These are phyloP conservation scores for Heliconius ethilla DNA, from an alignment of 2,888 invertebrate genomes.

Conservation along the genomic window DNA sequence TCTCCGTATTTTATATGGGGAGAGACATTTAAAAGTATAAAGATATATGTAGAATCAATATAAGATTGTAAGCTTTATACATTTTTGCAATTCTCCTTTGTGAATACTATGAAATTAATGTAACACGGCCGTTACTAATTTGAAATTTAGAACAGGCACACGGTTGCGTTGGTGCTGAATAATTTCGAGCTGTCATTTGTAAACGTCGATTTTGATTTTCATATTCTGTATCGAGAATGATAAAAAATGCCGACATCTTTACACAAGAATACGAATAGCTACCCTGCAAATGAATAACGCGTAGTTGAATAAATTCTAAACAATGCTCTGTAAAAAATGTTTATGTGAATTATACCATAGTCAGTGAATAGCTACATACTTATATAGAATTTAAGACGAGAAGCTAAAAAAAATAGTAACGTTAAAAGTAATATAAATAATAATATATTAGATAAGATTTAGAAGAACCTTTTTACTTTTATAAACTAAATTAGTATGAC, in stretches of 20 bases:
- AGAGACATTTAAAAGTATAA: background rate
- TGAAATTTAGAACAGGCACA: slow-evolving; percentile 70
- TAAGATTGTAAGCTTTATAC: slow-evolving; percentile 5
- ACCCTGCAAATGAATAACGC: slow-evolving; percentile 15
- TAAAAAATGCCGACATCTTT: slow-evolving; percentile 47
- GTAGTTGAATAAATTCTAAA: background rate
- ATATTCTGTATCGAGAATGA: slow-evolving; percentile 62
- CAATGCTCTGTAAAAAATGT: background rate
- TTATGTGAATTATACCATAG: background rate
- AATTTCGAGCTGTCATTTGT: slow-evolving; percentile 63
- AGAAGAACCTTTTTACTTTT: background rate
- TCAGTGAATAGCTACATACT: no score
- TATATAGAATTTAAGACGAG: background rate
- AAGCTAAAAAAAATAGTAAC: background rate
- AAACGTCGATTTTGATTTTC: slow-evolving; percentile 62
- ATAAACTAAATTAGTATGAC: no score
- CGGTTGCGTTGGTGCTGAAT: slow-evolving; percentile 64
- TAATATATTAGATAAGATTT: background rate
- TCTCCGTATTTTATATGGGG: background rate
- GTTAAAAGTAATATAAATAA: background rate
- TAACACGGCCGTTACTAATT: slow-evolving; percentile 69
- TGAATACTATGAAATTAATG: slow-evolving; percentile 63
- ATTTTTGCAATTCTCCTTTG: slow-evolving; percentile 47
- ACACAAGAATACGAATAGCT: slow-evolving; percentile 31
- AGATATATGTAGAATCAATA: background rate